Percentiles rank a stretch among this genome's conserved stretches.
Conservation (phyloP, 2,797 vertebrate genomes). For the Arctocebus calabarensis region DNA sequence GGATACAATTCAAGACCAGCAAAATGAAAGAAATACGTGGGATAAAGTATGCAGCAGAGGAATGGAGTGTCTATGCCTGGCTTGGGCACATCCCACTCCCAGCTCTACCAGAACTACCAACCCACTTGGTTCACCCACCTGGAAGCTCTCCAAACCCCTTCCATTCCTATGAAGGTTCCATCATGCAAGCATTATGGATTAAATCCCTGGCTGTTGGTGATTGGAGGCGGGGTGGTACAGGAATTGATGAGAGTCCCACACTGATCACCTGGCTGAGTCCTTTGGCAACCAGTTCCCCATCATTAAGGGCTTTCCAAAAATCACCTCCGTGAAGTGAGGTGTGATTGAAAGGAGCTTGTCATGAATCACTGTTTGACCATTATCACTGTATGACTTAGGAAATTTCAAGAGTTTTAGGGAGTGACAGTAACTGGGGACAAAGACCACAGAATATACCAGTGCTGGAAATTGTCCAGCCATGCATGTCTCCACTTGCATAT, state of each 20-base stretch:
- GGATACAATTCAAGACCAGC: not conserved
- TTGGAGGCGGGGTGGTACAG: not conserved
- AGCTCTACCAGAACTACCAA: not conserved
- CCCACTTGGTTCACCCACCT: not conserved
- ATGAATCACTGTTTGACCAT: not conserved
- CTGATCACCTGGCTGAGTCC: not conserved
- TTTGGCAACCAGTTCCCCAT: not conserved
- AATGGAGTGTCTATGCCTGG: accelerated
- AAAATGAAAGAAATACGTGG: not conserved
- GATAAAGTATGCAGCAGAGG: not conserved
- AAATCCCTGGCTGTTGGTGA: not conserved
- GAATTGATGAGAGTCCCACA: not conserved
- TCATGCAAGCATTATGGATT: not conserved
- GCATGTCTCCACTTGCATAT: too few species aligned
- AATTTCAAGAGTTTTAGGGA: not conserved
- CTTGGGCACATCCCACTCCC: not conserved
- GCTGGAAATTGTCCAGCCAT: too few species aligned
- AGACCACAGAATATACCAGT: not conserved
- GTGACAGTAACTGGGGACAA: not conserved
- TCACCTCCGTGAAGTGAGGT: not conserved
- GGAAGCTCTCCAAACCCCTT: not conserved
- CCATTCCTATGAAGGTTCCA: not conserved
- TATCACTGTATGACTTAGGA: not conserved
- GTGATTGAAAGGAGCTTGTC: not conserved
- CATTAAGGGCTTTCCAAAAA: not conserved